Conservation (phyloP, 1,140 invertebrate genomes). For the Drosophila nikananu region DNA sequence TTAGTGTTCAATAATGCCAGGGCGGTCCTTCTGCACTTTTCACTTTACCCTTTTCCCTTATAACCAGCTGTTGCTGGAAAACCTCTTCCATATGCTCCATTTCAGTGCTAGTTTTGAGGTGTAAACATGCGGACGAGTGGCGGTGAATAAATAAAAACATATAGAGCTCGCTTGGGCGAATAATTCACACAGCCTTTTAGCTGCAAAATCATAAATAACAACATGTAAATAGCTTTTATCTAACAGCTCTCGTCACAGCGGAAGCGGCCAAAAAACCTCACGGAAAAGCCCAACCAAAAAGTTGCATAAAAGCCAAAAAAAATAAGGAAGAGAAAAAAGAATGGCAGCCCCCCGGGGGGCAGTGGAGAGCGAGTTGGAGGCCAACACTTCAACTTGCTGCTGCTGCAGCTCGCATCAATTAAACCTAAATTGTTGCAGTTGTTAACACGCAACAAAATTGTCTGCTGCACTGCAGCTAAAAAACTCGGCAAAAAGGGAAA, state of each 20-base stretch:
- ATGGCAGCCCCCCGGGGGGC: constrained; percentile 11
- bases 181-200: constrained; percentile 79
- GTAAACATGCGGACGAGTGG: constrained; percentile 38
- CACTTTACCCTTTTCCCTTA: constrained; percentile 16
- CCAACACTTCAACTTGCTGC: constrained; percentile 70
- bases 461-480: constrained; percentile 79
- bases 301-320: constrained; percentile 66
- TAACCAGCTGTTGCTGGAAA: constrained; percentile 38
- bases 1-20: constrained; percentile 75
- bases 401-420: constrained; percentile 77
- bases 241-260: constrained; percentile 82
- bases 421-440: constrained; percentile 84
- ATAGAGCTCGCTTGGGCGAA: constrained; percentile 10
- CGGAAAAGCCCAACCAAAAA: constrained; percentile 56
- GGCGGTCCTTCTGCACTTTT: constrained; percentile 8
- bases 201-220: constrained; percentile 84
- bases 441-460: constrained; percentile 84
- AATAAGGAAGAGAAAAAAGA: neutral
- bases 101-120: constrained; percentile 24
- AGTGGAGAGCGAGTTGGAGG: constrained; percentile 17
- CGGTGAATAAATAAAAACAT: constrained; percentile 45
- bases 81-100: constrained; percentile 2
- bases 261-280: constrained; percentile 57
- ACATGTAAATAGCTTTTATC: constrained; percentile 84
- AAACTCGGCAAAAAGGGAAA: constrained; percentile 47